These are phyloP conservation scores for Amphiprion percula DNA, from an alignment of 2,113 vertebrate genomes.

Conservation along the genomic window DNA sequence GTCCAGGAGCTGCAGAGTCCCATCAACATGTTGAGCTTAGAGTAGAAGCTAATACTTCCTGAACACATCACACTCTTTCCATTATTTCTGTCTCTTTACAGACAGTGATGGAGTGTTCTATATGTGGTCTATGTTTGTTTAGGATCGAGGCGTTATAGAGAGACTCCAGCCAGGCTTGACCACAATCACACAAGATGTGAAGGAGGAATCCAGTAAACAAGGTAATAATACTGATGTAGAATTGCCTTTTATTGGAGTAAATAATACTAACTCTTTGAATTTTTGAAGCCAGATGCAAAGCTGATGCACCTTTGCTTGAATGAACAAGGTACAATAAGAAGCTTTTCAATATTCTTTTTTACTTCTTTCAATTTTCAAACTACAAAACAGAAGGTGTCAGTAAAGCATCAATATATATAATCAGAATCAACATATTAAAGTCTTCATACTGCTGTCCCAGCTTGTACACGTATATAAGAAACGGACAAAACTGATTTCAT, in stretches of 20 bases:
- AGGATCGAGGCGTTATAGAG: conserved; percentile 68
- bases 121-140: not conserved
- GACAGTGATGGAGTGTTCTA: not conserved
- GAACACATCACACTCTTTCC: not conserved
- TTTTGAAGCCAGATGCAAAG: conserved; percentile 1
- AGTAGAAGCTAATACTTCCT: conserved; percentile 15
- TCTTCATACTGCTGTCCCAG: not conserved
- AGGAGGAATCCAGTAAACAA: conserved; percentile 63
- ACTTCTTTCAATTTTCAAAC: no score
- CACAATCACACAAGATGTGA: conserved; percentile 54
- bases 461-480: not conserved
- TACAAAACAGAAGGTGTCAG: not conserved
- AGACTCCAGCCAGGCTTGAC: conserved; percentile 54
- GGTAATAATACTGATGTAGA: conserved; percentile 53
- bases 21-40: not conserved
- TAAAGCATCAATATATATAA: no score
- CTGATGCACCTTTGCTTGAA: not conserved
- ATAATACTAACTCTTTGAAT: no score
- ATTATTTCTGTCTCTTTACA: not conserved
- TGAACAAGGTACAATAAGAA: no score
- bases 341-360: no score
- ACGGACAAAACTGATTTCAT: not conserved
- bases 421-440: not conserved
- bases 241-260: not conserved
- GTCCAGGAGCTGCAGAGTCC: not conserved